Evolutionary conservation across 2,888 invertebrate genomes (phyloP).

Genomic region (Petrolisthes cinctipes): DNA sequence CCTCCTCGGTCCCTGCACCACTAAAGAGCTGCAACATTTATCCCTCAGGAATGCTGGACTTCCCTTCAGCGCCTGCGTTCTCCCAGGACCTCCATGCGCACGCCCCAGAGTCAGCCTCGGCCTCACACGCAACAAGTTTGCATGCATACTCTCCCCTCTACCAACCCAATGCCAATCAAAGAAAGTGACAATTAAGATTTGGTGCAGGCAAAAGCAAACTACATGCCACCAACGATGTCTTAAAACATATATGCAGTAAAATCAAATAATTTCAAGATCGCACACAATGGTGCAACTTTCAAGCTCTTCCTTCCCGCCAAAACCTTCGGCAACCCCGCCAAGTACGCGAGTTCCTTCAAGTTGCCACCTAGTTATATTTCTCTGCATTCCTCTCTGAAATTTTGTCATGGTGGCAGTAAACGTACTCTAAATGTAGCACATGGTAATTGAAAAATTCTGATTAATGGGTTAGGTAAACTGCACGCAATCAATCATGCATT

Average conservation of each 20-base stretch:
- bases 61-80: constrained; percentile 49
- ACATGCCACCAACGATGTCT: too few species aligned
- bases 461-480: too few species aligned
- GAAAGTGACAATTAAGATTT: too few species aligned
- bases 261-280: too few species aligned
- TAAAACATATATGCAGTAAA: too few species aligned
- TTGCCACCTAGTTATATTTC: constrained; percentile 34
- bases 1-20: constrained; percentile 41
- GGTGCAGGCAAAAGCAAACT: too few species aligned
- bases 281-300: neutral
- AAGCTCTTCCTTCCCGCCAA: constrained; percentile 46
- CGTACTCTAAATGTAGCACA: neutral
- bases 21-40: constrained; percentile 48
- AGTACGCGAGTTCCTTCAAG: constrained; percentile 43
- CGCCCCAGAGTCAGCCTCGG: constrained; percentile 9
- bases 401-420: neutral
- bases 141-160: neutral
- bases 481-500: too few species aligned
- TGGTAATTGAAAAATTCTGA: too few species aligned
- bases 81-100: constrained; percentile 16
- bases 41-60: constrained; percentile 58
- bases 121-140: constrained; percentile 52
- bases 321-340: constrained; percentile 56
- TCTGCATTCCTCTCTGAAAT: constrained; percentile 35
- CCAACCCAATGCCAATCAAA: too few species aligned